Evolutionary conservation across 35 echinoderm and acorn worm species (phyloP).

Genomic region (Heliocidaris erythrogramma): DNA sequence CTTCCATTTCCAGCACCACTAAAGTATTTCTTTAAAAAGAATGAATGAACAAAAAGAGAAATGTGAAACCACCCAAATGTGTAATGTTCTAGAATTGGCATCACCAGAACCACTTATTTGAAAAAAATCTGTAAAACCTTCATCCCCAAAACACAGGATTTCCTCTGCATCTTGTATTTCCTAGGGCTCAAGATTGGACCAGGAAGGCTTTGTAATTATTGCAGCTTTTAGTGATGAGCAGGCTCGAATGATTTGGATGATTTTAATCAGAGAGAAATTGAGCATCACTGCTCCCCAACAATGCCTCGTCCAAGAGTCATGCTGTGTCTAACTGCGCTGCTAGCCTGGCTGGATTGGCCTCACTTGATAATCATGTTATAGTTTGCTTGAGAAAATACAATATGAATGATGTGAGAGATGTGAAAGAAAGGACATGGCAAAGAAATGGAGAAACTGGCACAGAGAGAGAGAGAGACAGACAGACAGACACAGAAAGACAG

Average conservation of each 20-base stretch:
- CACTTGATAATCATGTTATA: background rate
- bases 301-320: background rate
- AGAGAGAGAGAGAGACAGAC: background rate
- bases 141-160: background rate
- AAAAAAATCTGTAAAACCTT: background rate
- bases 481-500: background rate
- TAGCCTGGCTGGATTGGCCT: background rate
- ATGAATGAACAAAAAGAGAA: background rate
- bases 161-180: background rate
- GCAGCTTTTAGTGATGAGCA: background rate
- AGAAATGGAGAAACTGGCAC: background rate
- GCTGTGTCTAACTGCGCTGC: background rate
- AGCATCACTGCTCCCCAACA: background rate
- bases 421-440: background rate
- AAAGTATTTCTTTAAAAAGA: too few species aligned
- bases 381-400: background rate
- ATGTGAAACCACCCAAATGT: background rate
- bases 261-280: constrained; percentile 18
- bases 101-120: background rate
- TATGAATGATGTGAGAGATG: background rate
- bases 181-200: background rate
- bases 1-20: too few species aligned
- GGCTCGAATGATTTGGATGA: background rate
- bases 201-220: background rate
- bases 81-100: background rate